Percentiles rank a stretch among this genome's conserved stretches.
Evolutionary conservation across 92 coral and sea anemone species (phyloP).

Genomic region (Epizoanthus rinbou): DNA sequence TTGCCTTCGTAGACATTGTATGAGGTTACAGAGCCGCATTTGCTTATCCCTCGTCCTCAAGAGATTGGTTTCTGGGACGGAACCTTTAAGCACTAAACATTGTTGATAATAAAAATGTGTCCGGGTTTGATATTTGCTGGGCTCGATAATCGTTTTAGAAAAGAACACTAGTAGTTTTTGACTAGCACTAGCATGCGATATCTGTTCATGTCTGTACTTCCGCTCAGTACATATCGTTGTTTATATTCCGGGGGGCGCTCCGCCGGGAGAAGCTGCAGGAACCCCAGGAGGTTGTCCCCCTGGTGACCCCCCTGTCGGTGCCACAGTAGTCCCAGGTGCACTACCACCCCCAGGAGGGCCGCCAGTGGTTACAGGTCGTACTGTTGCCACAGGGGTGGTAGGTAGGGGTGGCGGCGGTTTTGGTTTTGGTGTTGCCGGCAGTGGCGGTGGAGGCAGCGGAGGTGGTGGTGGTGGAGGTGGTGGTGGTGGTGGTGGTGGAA

Average conservation of each 20-base stretch:
- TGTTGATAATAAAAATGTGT: no score
- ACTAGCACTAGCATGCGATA: no score
- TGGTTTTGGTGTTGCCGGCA: constrained; percentile 10
- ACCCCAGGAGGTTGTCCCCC: constrained; percentile 34
- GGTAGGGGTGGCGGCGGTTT: constrained; percentile 3
- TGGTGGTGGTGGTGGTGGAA: constrained; percentile 7
- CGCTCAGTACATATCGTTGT: not conserved
- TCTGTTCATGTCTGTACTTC: not conserved
- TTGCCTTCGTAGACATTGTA: no score
- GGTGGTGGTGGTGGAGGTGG: constrained; percentile 38
- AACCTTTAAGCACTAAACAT: no score
- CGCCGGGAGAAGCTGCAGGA: constrained; percentile 27
- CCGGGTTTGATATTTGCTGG: no score
- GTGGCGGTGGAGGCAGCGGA: constrained; percentile 18
- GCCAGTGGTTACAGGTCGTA: not conserved
- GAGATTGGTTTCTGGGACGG: no score
- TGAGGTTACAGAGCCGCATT: no score
- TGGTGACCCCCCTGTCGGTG: constrained; percentile 33
- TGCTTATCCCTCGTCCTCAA: no score
- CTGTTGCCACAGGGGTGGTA: constrained; percentile 27
- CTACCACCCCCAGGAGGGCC: constrained; percentile 21
- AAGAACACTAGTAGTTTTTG: no score
- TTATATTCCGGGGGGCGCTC: not conserved
- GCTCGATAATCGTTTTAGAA: no score
- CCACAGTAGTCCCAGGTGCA: constrained; percentile 20